Evolutionary conservation across 2,888 invertebrate genomes (phyloP).

Genomic region (Nemoura dubitans): DNA sequence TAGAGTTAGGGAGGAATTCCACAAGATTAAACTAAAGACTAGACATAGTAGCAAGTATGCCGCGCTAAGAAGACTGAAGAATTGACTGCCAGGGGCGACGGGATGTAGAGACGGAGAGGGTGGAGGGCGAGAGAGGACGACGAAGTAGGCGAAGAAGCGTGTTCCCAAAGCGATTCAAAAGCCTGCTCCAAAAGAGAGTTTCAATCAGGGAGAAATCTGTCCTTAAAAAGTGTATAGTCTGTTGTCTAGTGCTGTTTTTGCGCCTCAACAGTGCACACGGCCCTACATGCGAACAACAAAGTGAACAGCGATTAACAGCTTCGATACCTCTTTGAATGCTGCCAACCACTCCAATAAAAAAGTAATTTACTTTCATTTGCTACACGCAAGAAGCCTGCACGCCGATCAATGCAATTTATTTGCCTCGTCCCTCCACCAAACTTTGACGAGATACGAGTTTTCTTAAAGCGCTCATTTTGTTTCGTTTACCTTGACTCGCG

Average conservation of each 20-base stretch:
- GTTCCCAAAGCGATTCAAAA: constrained; percentile 30
- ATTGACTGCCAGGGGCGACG: constrained; percentile 33
- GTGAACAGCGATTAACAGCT: constrained; percentile 28
- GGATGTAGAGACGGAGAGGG: not conserved
- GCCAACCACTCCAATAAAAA: not conserved
- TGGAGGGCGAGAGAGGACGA: not conserved
- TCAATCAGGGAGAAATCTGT: constrained; percentile 45
- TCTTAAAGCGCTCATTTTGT: not conserved
- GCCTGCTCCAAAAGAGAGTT: constrained; percentile 38
- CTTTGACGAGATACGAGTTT: not conserved
- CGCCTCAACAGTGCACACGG: not conserved
- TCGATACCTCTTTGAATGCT: constrained; percentile 5
- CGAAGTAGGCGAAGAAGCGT: not conserved
- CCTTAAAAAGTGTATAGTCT: constrained; percentile 39
- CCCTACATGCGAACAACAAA: constrained; percentile 19
- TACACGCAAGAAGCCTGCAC: not conserved
- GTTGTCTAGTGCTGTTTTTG: constrained; percentile 30
- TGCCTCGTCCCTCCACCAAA: not conserved
- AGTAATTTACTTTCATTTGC: constrained; percentile 5
- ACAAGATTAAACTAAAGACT: constrained; percentile 50
- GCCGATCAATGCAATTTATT: not conserved
- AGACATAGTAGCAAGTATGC: constrained; percentile 36
- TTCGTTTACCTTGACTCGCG: not conserved
- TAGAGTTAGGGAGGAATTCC: constrained; percentile 45
- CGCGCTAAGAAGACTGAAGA: constrained; percentile 37